A percentile compares a stretch with the other conserved stretches of the same genome.
These are phyloP conservation scores for Morus bassanus DNA, from an alignment of 2,797 vertebrate species.

Conservation along the genomic window DNA sequence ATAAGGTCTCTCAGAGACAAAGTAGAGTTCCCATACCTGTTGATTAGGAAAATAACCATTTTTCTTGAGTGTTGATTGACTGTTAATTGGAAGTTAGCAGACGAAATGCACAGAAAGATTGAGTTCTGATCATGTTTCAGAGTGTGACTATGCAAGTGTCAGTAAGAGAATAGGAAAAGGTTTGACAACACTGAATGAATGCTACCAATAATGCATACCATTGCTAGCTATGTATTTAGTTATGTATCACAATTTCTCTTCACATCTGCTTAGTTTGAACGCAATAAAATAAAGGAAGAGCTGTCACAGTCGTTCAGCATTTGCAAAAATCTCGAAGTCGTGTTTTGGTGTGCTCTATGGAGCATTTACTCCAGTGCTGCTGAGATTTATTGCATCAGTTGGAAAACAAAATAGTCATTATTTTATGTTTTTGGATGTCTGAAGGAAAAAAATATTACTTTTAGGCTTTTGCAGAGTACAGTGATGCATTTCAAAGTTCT, in stretches of 20 bases:
- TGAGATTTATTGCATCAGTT: neutral
- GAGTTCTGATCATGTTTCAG: neutral
- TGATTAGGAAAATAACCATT: neutral
- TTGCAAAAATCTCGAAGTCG: neutral
- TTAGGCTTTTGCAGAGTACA: neutral
- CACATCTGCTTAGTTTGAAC: neutral
- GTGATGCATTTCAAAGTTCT: neutral
- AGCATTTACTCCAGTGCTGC: neutral
- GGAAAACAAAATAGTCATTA: neutral
- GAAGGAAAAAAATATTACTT: neutral
- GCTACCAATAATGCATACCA: neutral
- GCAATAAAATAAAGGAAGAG: neutral
- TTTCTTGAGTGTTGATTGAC: neutral
- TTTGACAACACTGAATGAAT: neutral
- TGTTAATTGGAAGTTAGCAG: neutral
- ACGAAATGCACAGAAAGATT: neutral
- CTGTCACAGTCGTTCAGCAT: neutral
- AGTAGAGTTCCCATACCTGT: neutral
- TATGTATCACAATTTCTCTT: neutral
- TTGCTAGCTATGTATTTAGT: neutral
- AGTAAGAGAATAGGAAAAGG: neutral
- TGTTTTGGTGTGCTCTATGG: neutral
- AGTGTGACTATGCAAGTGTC: neutral
- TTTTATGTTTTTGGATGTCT: neutral
- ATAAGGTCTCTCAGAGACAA: neutral